Evolutionary conservation across 2,888 invertebrate species (phyloP), one percentile per base, ranked within the genome.

Genomic region (Hemithea aestivaria): DNA sequence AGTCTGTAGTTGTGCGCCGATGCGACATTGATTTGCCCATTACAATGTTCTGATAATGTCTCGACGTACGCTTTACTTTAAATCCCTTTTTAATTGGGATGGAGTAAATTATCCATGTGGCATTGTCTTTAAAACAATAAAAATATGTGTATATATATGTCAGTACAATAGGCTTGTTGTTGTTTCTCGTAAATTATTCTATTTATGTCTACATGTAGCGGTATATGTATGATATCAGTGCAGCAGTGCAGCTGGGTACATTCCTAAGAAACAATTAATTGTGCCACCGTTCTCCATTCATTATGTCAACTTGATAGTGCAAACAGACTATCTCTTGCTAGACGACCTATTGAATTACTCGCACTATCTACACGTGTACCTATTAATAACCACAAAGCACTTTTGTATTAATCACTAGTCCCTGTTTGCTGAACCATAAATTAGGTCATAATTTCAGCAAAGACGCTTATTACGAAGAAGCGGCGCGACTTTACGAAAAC

Each of bases 241-340:
- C 64, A 68, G 53, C 56, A 66, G 52, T 75, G 73, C 80, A 76
- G 72, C 74, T 73, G 72, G 64, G 68, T 56, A 62, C 72, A 72
- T 73, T 75, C 66, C 74, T 68, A 54, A 57, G 65, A 61, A 62
- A 68, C 73, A 71, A 80, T 82, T 80, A 81, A 81, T 80, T 75
- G 66, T 66, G 58, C 56, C 50, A 52, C 62, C 65, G 51, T 52
- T 58, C 65, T 62, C 65, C 72, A 80, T 78, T 79, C 66, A 73
- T 80, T 67, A 79, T 54, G 68, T 73, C 71, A 70, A 75, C 71
- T 69, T 73, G 72, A 73, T 72, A 62, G 62, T 54, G 53, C 56
- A 58, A 62, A 58, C 58, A 60, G 53, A 45, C 51, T 60, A 53
- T 62, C 62, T 55, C 57, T 62, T 62, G 60, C 49, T 51, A 48